A percentile compares a stretch with the other conserved stretches of the same genome.
phyloP scores from a whole-genome alignment of 2,113 vertebrate genomes.

The Solea solea region DNA sequence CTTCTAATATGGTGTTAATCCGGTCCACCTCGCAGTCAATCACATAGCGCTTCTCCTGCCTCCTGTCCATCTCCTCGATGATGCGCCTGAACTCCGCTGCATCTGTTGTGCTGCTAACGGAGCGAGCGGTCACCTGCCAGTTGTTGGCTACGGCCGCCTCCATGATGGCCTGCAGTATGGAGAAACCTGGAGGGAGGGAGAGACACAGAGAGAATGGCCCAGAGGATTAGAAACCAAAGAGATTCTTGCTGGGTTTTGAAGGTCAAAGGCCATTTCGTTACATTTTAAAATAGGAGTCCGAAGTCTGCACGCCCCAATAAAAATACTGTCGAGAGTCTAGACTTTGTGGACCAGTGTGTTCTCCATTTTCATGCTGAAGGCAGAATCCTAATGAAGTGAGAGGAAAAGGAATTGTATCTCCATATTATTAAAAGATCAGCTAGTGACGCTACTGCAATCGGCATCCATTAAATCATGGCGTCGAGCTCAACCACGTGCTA shows the following conservation, averaged over 20 bases:
- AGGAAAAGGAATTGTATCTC: slow-evolving; percentile 60
- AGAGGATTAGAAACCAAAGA: slow-evolving; percentile 46
- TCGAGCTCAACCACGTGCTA: slow-evolving; percentile 70
- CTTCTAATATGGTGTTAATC: slow-evolving; percentile 97
- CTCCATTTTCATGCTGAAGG: slow-evolving; percentile 57
- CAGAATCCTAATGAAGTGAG: slow-evolving; percentile 61
- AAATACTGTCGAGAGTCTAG: slow-evolving; percentile 48
- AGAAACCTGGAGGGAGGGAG: slow-evolving; percentile 86
- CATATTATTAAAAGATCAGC: slow-evolving; percentile 68
- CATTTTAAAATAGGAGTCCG: slow-evolving; percentile 61
- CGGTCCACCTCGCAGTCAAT: slow-evolving; percentile 97
- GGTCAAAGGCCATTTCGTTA: slow-evolving; percentile 70
- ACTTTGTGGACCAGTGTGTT: slow-evolving; percentile 18
- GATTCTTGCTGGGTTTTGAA: slow-evolving; percentile 51
- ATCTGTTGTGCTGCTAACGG: slow-evolving; percentile 94
- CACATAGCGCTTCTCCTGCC: slow-evolving; percentile 96
- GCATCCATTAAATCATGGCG: slow-evolving; percentile 71
- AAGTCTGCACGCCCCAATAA: slow-evolving; percentile 36
- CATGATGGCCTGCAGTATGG: slow-evolving; percentile 99
- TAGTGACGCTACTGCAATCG: slow-evolving; percentile 68
- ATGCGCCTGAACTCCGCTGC: slow-evolving; percentile 95
- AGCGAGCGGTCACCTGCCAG: slow-evolving; percentile 99
- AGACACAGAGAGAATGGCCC: slow-evolving; percentile 18
- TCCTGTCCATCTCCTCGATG: slow-evolving; percentile 98
- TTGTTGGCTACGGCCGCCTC: slow-evolving; percentile 98